Evolutionary conservation across 1,140 invertebrate genomes (phyloP), one percentile per base, ranked within the genome.

Genomic region (Ctenoplectra terminalis): DNA sequence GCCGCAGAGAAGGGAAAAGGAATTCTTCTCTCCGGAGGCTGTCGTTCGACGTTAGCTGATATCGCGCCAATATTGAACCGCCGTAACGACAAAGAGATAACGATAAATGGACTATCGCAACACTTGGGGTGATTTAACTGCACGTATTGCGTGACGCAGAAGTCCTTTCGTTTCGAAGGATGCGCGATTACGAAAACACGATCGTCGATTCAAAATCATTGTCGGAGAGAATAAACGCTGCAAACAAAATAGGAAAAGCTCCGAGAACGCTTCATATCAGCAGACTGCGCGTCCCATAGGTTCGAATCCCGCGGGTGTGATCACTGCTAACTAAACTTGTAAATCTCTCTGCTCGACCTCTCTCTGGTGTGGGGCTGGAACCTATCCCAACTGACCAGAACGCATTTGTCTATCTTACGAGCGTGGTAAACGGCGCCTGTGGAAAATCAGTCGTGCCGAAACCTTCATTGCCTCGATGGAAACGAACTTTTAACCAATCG

Each of bases 291-390:
- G 56, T 74, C 78, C 86, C 78, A 76, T 87, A 69, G 87, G 75
- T 43, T 67, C 43, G 63, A 70, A 50, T 92, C 92, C 91, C 92
- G 79, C 20, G 92, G 91, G 92, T 90, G 92, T 92, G 91, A 93
- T 93, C 91, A 90, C 86, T 61, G 89, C 79, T 93, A 93, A 93
- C 92, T 93, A 93, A 93, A 93, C 92, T 92, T 93, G 92, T 93
- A 93, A 93, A 93, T 93, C 92, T 93, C 90, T 79, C 77, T 37
- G 67, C 15, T 7, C 26, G 50, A 31, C 17, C 67, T 34, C 46
- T 3, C 5, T 13, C 17, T 29, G 75, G 87, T 78, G 85, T 82
- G 84, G 83, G 79, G 81, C 82, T 87, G 73, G 83, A 75, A 82
- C 91, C 67, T 89, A 88, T 90, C 90, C 91, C 91, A 89, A 90